Conservation (phyloP, 2,888 invertebrate species). For the Cheilosia variabilis region DNA sequence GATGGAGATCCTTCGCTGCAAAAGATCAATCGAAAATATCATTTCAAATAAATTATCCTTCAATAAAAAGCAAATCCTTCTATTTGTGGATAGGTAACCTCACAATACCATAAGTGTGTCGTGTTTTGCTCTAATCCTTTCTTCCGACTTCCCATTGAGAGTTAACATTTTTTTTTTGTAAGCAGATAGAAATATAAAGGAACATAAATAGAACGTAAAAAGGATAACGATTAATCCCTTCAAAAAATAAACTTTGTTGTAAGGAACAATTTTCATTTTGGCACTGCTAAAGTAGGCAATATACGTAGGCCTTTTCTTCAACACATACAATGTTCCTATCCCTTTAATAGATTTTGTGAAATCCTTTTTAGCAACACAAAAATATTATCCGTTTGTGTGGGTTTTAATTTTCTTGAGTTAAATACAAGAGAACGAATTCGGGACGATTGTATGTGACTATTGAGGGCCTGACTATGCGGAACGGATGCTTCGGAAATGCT, state of each 20-base stretch:
- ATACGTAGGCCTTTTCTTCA: slow-evolving; percentile 14
- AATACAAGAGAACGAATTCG: slow-evolving; percentile 9
- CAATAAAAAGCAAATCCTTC: slow-evolving; percentile 16
- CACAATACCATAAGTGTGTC: slow-evolving; percentile 27
- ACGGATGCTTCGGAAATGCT: slow-evolving; percentile 37
- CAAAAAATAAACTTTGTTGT: slow-evolving; percentile 21
- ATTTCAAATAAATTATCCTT: slow-evolving; percentile 19
- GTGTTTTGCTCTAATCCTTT: slow-evolving; percentile 61
- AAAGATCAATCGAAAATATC: slow-evolving; percentile 58
- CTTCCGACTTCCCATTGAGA: slow-evolving; percentile 48
- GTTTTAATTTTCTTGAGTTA: slow-evolving; percentile 34
- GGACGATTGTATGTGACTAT: slow-evolving; percentile 29
- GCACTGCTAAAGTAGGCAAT: slow-evolving; percentile 5
- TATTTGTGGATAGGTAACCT: background rate
- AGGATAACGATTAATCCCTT: slow-evolving; percentile 49
- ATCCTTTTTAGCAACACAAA: slow-evolving; percentile 25
- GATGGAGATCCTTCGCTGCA: background rate
- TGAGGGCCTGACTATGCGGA: slow-evolving; percentile 42
- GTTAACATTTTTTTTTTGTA: background rate
- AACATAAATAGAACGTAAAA: slow-evolving; percentile 10
- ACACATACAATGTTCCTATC: background rate
- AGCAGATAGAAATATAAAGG: background rate
- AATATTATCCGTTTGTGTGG: slow-evolving; percentile 44
- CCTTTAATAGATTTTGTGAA: slow-evolving; percentile 36
- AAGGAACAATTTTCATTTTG: slow-evolving; percentile 31